Evolutionary conservation across 2,888 invertebrate species (phyloP).

Genomic region (Synanthedon vespiformis): DNA sequence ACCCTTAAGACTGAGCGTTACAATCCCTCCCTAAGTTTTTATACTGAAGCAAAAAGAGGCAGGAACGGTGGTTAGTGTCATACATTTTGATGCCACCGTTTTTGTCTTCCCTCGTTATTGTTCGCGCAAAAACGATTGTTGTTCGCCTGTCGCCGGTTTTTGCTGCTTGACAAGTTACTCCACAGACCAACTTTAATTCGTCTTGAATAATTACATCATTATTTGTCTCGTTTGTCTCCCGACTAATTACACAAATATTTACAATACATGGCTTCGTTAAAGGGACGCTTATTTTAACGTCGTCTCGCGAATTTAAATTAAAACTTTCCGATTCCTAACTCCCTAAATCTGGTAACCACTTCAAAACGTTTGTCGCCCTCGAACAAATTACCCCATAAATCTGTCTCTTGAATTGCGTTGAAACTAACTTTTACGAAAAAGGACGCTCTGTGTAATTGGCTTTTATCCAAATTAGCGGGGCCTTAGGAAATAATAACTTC

Average conservation of each 20-base stretch:
- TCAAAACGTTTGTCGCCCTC: constrained; percentile 23
- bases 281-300: neutral
- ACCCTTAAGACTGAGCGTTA: constrained; percentile 30
- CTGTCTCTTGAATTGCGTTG: constrained; percentile 38
- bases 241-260: neutral
- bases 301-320: constrained; percentile 2
- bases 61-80: constrained; percentile 40
- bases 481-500: constrained; percentile 54
- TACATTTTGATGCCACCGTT: constrained; percentile 57
- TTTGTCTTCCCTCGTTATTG: constrained; percentile 45
- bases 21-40: constrained; percentile 40
- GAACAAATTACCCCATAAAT: constrained; percentile 28
- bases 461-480: constrained; percentile 49
- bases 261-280: neutral
- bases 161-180: constrained; percentile 56
- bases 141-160: constrained; percentile 53
- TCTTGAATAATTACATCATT: constrained; percentile 58
- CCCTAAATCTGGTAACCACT: constrained; percentile 12
- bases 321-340: neutral
- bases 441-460: constrained; percentile 48
- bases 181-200: constrained; percentile 41
- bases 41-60: constrained; percentile 31
- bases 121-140: constrained; percentile 48
- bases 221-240: constrained; percentile 24
- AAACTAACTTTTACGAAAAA: constrained; percentile 34